Evolutionary conservation across 1,140 invertebrate genomes (phyloP), one percentile per base, ranked within the genome.

Genomic region (Leucophenga varia): DNA sequence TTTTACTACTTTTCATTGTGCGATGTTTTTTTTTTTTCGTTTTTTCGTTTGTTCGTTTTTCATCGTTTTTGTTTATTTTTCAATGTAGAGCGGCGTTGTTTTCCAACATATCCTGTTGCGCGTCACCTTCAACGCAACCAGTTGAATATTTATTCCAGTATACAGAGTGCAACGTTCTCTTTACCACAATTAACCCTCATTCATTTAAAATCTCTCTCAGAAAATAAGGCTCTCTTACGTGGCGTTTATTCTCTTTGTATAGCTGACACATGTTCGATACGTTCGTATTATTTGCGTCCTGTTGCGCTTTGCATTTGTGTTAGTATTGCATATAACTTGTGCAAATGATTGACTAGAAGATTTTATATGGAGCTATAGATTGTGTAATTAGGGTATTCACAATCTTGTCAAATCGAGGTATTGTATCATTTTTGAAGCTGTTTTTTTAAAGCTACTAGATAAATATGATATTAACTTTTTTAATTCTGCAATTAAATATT

Each of bases 201-300:
- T 43, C 20, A 36, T 6, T 16, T n/a, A n/a, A n/a, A n/a, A 6
- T 36, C 38, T 22, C 22, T 48, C 5, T 48, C 36, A n/a, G n/a
- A n/a, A n/a, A n/a, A n/a, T n/a, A n/a, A n/a, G n/a, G 22, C 5
- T 17, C 7, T 38, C 9, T 48, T 14, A 8, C 13, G 10, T n/a
- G n/a, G n/a, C n/a, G n/a, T n/a, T n/a, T 50, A 52, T 54, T 63
- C 61, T 49, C 44, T 36, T 55, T 38, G 48, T 31, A 32, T 32
- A 31, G 34, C 49, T 63, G 63, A 64, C 59, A 67, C 59, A 67
- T 68, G 63, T 67, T 67, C 68, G 67, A 67, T 59, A 63, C 63
- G 63, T 59, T n/a, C n/a, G n/a, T 68, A 67, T 67, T 67, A 67
- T 67, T 63, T 63, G 67, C 56, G 64, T 67, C 63, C 63, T 67